Base-by-base conservation (phyloP, 2,797 vertebrate genomes). In the Thunnus albacares region DNA sequence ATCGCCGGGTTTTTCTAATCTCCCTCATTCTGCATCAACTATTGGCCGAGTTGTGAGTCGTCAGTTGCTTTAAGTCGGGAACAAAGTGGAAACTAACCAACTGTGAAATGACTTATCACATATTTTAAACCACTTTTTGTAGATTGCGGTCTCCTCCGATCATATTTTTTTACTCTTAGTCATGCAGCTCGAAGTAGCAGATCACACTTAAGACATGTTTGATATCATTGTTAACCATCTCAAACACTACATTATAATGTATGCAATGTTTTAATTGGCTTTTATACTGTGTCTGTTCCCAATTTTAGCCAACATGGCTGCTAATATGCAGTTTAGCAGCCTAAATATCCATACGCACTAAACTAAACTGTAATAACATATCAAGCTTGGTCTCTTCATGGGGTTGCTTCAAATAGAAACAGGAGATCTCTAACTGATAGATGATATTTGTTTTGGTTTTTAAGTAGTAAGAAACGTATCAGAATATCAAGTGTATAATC, bases 21-120 rank as follows among this genome's bases (percentile, higher is more conserved):
- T 64, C 15, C 15, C 75, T 73, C 77, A 43, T 33, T 47, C 64
- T 41, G 41, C 69, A 52, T 43, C 17, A n/a, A 38, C 64, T 22
- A 10, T n/a, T 14, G 47, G 71, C 81, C 66, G 76, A 83, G 71
- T 33, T 80, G 80, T 80, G 77, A 85, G 63, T 89, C 11, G 10
- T 38, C 73, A 58, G 71, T 38, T 58, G 75, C 77, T 84, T 55
- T 58, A 55, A 69, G 53, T 82, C 62, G 28, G 72, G 53, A 73
- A 15, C 57, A 26, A 81, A 81, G 70, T 57, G 82, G 59, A 81
- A 61, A 24, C 10, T 10, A 30, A 82, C 71, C 83, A 79, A 73
- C 51, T 64, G 74, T 78, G 81, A 80, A 85, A 85, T 53, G 71
- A 75, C 80, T 86, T 56, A 43, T 79, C 51, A 70, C 3, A 8